Evolutionary conservation across 2,888 invertebrate genomes (phyloP), one percentile per base, ranked within the genome.

Genomic region (Agapostemon virescens): DNA sequence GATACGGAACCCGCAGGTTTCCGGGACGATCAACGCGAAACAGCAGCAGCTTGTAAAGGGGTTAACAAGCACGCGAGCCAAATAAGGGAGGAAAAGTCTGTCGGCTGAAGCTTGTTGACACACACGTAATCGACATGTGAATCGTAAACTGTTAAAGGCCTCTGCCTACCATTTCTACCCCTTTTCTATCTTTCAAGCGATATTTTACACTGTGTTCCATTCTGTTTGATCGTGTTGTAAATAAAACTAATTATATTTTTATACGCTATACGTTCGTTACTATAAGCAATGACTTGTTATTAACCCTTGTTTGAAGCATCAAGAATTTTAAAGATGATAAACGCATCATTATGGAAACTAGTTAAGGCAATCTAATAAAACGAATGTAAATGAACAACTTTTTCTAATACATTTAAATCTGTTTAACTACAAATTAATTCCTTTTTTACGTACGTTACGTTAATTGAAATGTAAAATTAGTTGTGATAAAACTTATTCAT

Each of bases 51-150:
- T 69, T 69, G 70, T 49, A 71, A 78, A 79, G 40, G 79, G 71
- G 79, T 73, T 75, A 82, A 84, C 79, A 79, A 82, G 79, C 72
- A 74, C 61, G 67, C 66, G 52, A 55, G 72, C 61, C 66, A 77
- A 82, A 82, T 79, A 79, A 79, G 72, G 79, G 77, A 69, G 73
- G 72, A 70, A 76, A 67, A 38, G 61, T 84, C 79, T 63, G 45
- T 61, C 66, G 72, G 38, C 36, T 63, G 40, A 23, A 63, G 61
- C 66, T 20, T 81, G 71, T 75, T 74, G 73, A 81, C 61, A 79
- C 69, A 76, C 70, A 76, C 67, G 63, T 74, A 78, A 80, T 78
- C 61, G 69, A 73, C 72, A 42, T 26, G 70, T 36, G 69, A 45
- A 79, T 74, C 68, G 79, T 72, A 81, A 81, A 74, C 64, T 67